Evolutionary conservation across 2,113 vertebrate genomes (phyloP).

Genomic region (Ranitomeya imitator): DNA sequence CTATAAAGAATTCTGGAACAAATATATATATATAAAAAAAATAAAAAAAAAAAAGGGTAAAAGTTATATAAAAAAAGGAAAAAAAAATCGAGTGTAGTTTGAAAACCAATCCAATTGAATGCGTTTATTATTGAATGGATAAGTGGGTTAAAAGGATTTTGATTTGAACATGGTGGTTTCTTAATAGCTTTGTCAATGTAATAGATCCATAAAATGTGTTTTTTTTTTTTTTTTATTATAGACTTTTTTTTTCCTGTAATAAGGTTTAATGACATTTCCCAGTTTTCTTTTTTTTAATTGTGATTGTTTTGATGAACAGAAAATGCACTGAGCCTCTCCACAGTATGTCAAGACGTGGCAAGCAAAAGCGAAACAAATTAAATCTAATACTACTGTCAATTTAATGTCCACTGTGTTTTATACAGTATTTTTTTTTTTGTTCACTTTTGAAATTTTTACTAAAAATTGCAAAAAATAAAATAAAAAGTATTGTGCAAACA

Average conservation of each 20-base stretch:
- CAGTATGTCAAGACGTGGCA: slow-evolving; percentile 91
- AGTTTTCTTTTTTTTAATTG: slow-evolving; percentile 83
- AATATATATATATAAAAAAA: slow-evolving; percentile 61
- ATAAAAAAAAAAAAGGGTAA: slow-evolving; percentile 50
- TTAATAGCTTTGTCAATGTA: slow-evolving; percentile 81
- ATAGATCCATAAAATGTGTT: slow-evolving; percentile 82
- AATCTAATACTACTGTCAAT: slow-evolving; percentile 87
- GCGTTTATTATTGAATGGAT: slow-evolving; percentile 80
- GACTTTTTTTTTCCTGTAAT: slow-evolving; percentile 77
- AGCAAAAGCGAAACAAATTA: slow-evolving; percentile 74
- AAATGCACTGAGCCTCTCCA: slow-evolving; percentile 89
- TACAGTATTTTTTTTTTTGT: slow-evolving; percentile 84
- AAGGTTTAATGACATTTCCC: slow-evolving; percentile 72
- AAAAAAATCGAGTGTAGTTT: slow-evolving; percentile 76
- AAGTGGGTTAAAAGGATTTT: slow-evolving; percentile 79
- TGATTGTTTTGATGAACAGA: slow-evolving; percentile 77
- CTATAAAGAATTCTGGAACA: slow-evolving; percentile 80
- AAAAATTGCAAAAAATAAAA: slow-evolving; percentile 79
- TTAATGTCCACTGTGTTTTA: slow-evolving; percentile 93
- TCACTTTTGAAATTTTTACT: slow-evolving; percentile 90
- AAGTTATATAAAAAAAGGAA: neutral
- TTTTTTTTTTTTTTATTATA: slow-evolving; percentile 54
- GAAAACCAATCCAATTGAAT: slow-evolving; percentile 78
- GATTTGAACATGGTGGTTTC: slow-evolving; percentile 77
- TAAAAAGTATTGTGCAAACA: slow-evolving; percentile 84